Evolutionary conservation across 2,113 vertebrate species (phyloP).

Genomic region (Podilymbus podiceps): DNA sequence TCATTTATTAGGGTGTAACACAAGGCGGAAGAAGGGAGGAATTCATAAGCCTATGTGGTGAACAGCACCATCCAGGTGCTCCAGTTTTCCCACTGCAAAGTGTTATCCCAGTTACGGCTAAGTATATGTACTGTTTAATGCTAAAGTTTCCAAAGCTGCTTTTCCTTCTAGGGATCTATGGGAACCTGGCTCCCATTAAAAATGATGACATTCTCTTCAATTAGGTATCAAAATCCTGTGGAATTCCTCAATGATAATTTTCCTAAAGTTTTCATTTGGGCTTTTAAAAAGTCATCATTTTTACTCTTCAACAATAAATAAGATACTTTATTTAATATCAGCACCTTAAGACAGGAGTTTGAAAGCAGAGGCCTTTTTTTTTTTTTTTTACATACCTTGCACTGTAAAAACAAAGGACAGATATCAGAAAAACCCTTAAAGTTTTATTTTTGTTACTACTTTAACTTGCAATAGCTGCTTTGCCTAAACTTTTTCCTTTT

Average conservation of each 20-base stretch:
- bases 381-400: not conserved
- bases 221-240: not conserved
- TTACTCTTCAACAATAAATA: not conserved
- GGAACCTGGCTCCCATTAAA: not conserved
- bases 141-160: not conserved
- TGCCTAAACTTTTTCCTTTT: not conserved
- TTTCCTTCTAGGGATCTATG: not conserved
- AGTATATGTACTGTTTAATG: not conserved
- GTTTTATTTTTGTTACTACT: constrained; percentile 19
- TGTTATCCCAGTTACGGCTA: not conserved
- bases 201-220: not conserved
- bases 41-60: not conserved
- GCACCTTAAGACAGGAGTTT: not conserved
- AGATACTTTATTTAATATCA: not conserved
- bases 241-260: not conserved
- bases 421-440: not conserved
- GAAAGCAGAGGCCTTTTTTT: not conserved
- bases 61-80: not conserved
- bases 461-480: not conserved
- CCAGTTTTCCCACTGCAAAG: not conserved
- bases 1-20: not conserved
- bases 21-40: not conserved
- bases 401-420: constrained; percentile 20
- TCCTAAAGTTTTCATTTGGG: not conserved
- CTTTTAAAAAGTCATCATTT: not conserved